Evolutionary conservation across 1,140 invertebrate species (phyloP), one percentile per base, ranked within the genome.

Genomic region (Oscheius sp.): DNA sequence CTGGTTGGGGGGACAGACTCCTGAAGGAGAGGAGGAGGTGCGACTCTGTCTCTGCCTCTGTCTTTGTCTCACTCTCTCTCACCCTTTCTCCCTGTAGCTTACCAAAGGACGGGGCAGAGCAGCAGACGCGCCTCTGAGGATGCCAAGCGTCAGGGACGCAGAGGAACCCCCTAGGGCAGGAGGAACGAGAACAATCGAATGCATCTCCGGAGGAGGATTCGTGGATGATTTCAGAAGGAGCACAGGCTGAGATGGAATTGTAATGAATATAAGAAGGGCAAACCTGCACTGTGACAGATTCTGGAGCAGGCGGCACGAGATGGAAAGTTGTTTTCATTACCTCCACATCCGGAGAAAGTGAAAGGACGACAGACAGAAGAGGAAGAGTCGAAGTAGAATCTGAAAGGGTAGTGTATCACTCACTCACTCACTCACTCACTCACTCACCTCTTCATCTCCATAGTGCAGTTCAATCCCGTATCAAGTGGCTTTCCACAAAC

Each of bases 301-400:
- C 69, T 61, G 45, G 74, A 64, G 28, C 73, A 75, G 2, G 73
- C 67, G 3, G 61, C 67, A n/a, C 61, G 32, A 20, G 58, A 73
- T 10, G 63, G 29, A 31, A 75, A 75, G 28, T 73, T 76, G 49
- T 76, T 76, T 18, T 61, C 52, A 55, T 76, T 76, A 28, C 75
- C 75, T 2, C 61, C 75, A 66, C 75, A 76, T 26, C 75, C 75
- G 15, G 38, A 13, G 45, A 55, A 76, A 28, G 38, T 61, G 73
- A 76, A 76, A 15, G 75, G 59, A 15, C 34, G 36, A 29, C 75
- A 76, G 2, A 45, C 75, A n/a, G 45, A 26, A 4, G 71, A 52
- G 28, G 42, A 52, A 7, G 63, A 32, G 20, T 62, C 58, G 59
- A 75, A 76, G 31, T 68, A 49, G 58, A 46, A 76, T 35, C 75